These are phyloP conservation scores for Sebastes minor DNA, from an alignment of 2,797 vertebrate genomes.

Conservation along the genomic window DNA sequence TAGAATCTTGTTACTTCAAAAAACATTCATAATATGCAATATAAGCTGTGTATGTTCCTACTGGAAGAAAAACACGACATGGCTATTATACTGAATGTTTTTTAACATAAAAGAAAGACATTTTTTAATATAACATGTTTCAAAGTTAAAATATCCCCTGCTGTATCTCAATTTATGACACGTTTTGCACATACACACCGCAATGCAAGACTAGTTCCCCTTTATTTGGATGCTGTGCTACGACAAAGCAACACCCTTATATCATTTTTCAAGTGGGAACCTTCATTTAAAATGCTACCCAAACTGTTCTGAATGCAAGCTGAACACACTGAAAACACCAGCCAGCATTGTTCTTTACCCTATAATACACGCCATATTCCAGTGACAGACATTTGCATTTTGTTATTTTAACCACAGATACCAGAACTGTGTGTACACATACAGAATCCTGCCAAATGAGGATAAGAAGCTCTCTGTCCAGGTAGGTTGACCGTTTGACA, in stretches of 20 bases:
- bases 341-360: background rate
- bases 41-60: background rate
- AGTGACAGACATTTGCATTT: conserved; percentile 49
- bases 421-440: conserved; percentile 95
- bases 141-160: background rate
- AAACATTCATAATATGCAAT: background rate
- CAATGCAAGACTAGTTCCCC: conserved; percentile 60
- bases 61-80: background rate
- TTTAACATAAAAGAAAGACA: background rate
- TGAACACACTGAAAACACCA: background rate
- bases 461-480: conserved; percentile 94
- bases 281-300: conserved; percentile 1
- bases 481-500: conserved; percentile 79
- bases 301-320: background rate
- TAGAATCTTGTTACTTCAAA: background rate
- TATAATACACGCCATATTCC: background rate
- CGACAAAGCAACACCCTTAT: conserved; percentile 28
- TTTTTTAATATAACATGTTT: background rate
- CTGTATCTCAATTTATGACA: background rate
- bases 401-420: conserved; percentile 80
- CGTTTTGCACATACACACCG: background rate
- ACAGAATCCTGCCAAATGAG: conserved; percentile 95
- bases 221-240: conserved; percentile 63
- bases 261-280: background rate
- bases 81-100: background rate